These are phyloP conservation scores for Pristionchus entomophagus DNA, from an alignment of 2,888 invertebrate species.

Conservation along the genomic window DNA sequence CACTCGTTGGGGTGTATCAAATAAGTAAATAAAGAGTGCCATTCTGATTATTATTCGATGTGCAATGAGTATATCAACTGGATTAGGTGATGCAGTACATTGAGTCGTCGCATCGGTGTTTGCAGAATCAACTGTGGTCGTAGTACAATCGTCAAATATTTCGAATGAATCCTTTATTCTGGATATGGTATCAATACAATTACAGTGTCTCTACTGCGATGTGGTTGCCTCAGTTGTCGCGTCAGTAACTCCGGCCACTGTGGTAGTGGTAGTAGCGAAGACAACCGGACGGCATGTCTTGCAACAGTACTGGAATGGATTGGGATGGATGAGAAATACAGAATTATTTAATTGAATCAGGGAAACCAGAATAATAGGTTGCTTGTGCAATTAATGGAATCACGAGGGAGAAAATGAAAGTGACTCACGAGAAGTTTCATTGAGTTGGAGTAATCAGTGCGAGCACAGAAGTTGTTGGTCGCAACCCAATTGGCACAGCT, in stretches of 20 bases:
- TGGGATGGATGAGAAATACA: too few species aligned
- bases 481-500: slow-evolving; percentile 5
- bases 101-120: too few species aligned
- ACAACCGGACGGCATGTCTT: slow-evolving; percentile 27
- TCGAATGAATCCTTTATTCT: not conserved
- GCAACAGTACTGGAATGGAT: not conserved
- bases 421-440: slow-evolving; percentile 7
- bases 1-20: too few species aligned
- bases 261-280: not conserved
- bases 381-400: too few species aligned
- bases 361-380: too few species aligned
- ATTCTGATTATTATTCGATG: too few species aligned
- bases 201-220: not conserved
- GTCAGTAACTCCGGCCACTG: not conserved
- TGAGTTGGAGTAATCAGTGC: slow-evolving; percentile 16
- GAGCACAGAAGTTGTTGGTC: slow-evolving; percentile 3
- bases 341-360: too few species aligned
- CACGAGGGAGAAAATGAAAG: not conserved
- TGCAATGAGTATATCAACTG: too few species aligned
- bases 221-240: slow-evolving; percentile 23
- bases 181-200: not conserved
- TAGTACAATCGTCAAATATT: too few species aligned
- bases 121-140: too few species aligned
- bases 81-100: too few species aligned
- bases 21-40: too few species aligned